A percentile compares a stretch with the other conserved stretches of the same genome.
Conservation (phyloP, 2,888 invertebrate species). For the Leucoptera coffeella region DNA sequence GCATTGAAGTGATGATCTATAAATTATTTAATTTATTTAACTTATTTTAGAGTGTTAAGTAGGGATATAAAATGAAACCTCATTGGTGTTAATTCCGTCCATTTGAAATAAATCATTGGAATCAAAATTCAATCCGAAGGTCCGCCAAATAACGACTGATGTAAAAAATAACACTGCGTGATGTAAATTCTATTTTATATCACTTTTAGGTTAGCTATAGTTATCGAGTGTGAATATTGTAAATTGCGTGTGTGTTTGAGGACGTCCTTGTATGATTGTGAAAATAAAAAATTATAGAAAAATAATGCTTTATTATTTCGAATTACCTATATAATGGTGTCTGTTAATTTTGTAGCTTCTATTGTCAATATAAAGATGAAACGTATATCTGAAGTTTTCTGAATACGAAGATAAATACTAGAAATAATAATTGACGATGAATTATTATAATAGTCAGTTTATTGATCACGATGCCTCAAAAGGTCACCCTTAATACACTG, state of each 20-base stretch:
- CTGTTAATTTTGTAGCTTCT: too few species aligned
- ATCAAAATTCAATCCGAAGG: too few species aligned
- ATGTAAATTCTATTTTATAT: slow-evolving; percentile 35
- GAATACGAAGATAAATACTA: too few species aligned
- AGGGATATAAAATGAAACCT: slow-evolving; percentile 17
- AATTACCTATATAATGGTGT: too few species aligned
- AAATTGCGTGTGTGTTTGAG: slow-evolving; percentile 43
- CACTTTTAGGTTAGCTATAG: slow-evolving; percentile 33
- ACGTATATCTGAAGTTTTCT: too few species aligned
- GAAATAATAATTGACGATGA: too few species aligned
- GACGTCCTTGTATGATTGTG: slow-evolving; percentile 51
- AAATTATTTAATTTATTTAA: slow-evolving; percentile 49
- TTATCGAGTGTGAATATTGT: slow-evolving; percentile 13
- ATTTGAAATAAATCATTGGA: too few species aligned
- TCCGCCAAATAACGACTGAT: slow-evolving; percentile 51
- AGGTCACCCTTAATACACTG: too few species aligned
- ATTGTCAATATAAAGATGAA: too few species aligned
- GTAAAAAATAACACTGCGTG: slow-evolving; percentile 38
- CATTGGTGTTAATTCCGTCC: slow-evolving; percentile 12
- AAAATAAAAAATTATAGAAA: slow-evolving; percentile 24
- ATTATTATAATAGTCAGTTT: too few species aligned
- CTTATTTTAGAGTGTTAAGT: slow-evolving; percentile 41
- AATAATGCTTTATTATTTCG: too few species aligned
- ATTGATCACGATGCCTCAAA: too few species aligned
- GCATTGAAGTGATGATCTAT: slow-evolving; percentile 24